These are phyloP conservation scores for Eptatretus burgeri DNA, from an alignment of 2,113 vertebrate species.

Conservation along the genomic window DNA sequence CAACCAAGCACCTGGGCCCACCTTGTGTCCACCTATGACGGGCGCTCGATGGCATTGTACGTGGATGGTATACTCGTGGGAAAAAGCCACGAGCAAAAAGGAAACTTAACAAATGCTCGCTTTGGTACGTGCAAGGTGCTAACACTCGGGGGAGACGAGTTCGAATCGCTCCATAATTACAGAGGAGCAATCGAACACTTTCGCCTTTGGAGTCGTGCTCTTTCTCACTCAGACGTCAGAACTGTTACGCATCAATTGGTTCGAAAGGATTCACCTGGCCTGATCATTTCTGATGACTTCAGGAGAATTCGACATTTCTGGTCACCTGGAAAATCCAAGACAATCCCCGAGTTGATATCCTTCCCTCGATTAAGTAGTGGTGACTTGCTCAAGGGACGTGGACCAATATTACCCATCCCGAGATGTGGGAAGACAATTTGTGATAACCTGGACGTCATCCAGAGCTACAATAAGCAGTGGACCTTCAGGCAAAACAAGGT, in stretches of 20 bases:
- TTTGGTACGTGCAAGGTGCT: constrained; percentile 84
- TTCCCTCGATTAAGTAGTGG: too few species aligned
- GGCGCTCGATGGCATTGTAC: constrained; percentile 62
- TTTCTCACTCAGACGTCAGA: constrained; percentile 50
- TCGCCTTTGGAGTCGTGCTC: constrained; percentile 49
- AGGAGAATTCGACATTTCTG: constrained; percentile 8
- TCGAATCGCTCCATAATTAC: constrained; percentile 48
- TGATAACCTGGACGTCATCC: constrained; percentile 48
- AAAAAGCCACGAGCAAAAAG: constrained; percentile 56
- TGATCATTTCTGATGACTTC: constrained; percentile 67
- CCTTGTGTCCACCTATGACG: constrained; percentile 57
- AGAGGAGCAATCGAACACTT: constrained; percentile 51
- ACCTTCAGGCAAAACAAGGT: constrained; percentile 43
- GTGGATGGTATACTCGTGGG: constrained; percentile 73
- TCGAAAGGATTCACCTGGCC: constrained; percentile 35
- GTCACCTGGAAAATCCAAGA: too few species aligned
- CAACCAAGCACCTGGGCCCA: constrained; percentile 59
- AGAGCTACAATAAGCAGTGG: constrained; percentile 57
- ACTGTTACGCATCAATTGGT: constrained; percentile 34
- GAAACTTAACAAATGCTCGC: constrained; percentile 61
- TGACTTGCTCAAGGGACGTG: constrained; percentile 39
- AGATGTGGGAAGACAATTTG: constrained; percentile 75
- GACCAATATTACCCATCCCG: constrained; percentile 31
- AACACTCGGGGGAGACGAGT: constrained; percentile 61
- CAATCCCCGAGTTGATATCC: too few species aligned